Conservation (phyloP, 2,113 vertebrate species). For the Erythrocercus mccallii region DNA sequence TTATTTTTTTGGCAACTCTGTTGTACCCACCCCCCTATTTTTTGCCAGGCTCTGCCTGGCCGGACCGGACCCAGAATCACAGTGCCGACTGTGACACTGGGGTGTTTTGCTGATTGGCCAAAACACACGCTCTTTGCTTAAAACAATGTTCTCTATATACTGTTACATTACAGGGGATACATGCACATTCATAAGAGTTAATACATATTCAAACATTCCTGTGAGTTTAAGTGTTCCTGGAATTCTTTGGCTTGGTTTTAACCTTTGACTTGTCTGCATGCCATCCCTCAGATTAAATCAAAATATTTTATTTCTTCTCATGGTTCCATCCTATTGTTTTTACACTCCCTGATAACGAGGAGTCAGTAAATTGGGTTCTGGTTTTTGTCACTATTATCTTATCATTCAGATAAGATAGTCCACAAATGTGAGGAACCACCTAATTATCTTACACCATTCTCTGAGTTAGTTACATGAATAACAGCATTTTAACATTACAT, state of each 20-base stretch:
- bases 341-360: background rate
- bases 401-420: background rate
- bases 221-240: background rate
- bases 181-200: background rate
- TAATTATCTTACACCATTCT: background rate
- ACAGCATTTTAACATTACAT: background rate
- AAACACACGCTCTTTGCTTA: background rate
- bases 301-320: background rate
- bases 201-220: background rate
- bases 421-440: background rate
- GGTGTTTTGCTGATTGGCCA: background rate
- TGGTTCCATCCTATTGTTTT: background rate
- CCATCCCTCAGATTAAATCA: background rate
- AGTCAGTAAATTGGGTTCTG: background rate
- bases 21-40: background rate
- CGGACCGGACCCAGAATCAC: background rate
- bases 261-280: background rate
- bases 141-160: background rate
- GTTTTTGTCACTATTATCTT: background rate
- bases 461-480: background rate
- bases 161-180: background rate
- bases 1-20: background rate
- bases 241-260: background rate
- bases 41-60: rapidly evolving
- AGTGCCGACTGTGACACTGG: background rate